These are phyloP conservation scores for Mareca strepera DNA, from an alignment of 2,797 vertebrate species.

Conservation along the genomic window DNA sequence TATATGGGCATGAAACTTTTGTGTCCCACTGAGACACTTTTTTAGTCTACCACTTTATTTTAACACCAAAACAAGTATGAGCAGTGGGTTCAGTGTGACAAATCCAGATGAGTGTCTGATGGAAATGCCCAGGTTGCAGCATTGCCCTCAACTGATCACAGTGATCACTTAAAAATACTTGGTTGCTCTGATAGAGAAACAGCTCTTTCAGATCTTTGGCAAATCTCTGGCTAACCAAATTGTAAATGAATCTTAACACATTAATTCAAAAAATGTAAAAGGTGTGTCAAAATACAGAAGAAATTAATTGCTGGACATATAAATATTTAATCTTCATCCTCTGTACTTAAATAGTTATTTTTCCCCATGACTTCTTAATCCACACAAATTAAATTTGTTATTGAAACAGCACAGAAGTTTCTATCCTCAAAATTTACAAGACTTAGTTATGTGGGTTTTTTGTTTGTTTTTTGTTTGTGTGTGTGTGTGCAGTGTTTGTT, in stretches of 20 bases:
- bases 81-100: neutral
- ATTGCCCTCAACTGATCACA: neutral
- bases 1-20: neutral
- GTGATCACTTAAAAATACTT: neutral
- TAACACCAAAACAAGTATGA: neutral
- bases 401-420: neutral
- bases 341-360: neutral
- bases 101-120: neutral
- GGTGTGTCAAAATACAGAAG: neutral
- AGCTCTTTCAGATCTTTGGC: constrained; percentile 8
- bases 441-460: no score
- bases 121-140: neutral
- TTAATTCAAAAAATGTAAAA: neutral
- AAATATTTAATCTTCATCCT: neutral
- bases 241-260: neutral
- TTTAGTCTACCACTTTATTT: neutral
- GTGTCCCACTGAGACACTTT: neutral
- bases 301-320: neutral
- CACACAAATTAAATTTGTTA: neutral
- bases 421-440: neutral
- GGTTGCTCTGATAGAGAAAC: neutral
- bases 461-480: neutral
- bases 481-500: neutral
- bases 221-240: constrained; percentile 33
- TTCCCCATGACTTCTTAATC: neutral